A percentile compares a stretch with the other conserved stretches of the same genome.
These are phyloP conservation scores for Peribatodes rhomboidaria DNA, from an alignment of 2,888 invertebrate species.

Conservation along the genomic window DNA sequence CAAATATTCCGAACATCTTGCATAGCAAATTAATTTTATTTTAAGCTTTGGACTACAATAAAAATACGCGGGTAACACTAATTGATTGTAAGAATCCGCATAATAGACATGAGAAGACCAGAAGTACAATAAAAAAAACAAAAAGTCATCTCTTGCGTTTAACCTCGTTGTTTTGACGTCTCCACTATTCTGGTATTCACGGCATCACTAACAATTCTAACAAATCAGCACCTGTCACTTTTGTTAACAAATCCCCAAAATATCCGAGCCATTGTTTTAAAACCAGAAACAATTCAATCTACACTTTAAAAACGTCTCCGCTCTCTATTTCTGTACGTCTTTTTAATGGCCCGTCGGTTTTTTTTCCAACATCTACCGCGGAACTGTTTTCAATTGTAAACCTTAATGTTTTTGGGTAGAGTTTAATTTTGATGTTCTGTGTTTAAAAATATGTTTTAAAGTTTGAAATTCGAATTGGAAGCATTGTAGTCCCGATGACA, in stretches of 20 bases:
- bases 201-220: conserved; percentile 75
- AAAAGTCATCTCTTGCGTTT: conserved; percentile 67
- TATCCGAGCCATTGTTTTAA: conserved; percentile 74
- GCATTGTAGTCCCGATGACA: conserved; percentile 74
- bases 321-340: conserved; percentile 67
- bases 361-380: conserved; percentile 57
- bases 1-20: conserved; percentile 38
- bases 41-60: conserved; percentile 45
- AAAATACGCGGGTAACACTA: conserved; percentile 54
- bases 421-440: conserved; percentile 45
- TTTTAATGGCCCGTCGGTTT: conserved; percentile 59
- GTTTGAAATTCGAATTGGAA: conserved; percentile 48
- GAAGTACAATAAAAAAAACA: conserved; percentile 54
- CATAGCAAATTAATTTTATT: conserved; percentile 41
- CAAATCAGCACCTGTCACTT: conserved; percentile 82
- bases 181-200: conserved; percentile 72
- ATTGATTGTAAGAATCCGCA: conserved; percentile 66
- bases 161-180: conserved; percentile 76
- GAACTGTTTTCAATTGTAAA: conserved; percentile 31
- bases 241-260: conserved; percentile 69
- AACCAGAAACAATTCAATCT: conserved; percentile 75
- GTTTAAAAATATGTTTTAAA: conserved; percentile 41
- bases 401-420: conserved; percentile 46
- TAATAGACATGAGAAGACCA: conserved; percentile 53
- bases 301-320: conserved; percentile 65